Conservation (phyloP, 2,888 invertebrate species). For the Caenorhabditis imperialis region DNA sequence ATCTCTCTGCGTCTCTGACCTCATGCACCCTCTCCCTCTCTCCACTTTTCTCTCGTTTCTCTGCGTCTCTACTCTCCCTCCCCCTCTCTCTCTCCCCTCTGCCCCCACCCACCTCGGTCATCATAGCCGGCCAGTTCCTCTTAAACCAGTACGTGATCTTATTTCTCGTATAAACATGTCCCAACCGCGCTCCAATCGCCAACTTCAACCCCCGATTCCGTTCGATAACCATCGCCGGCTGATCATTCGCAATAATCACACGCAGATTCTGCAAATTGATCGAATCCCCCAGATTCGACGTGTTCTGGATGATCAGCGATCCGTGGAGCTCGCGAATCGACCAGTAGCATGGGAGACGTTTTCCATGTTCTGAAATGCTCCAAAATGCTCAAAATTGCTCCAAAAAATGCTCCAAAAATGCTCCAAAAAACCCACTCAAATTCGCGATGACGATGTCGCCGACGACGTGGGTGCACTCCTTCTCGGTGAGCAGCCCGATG, state of each 20-base stretch:
- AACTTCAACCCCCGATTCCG: slow-evolving; percentile 9
- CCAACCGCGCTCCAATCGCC: slow-evolving; percentile 34
- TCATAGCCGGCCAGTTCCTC: slow-evolving; percentile 25
- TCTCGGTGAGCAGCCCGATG: slow-evolving; percentile 5
- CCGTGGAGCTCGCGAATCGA: slow-evolving; percentile 12
- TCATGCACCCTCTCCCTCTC: no score
- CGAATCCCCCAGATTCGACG: slow-evolving; percentile 24
- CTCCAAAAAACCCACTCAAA: slow-evolving; percentile 10
- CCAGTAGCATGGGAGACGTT: slow-evolving; percentile 10
- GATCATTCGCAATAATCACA: slow-evolving; percentile 3
- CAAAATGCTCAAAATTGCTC: background rate
- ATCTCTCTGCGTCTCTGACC: no score
- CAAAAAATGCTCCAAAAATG: background rate
- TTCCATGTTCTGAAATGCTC: slow-evolving; percentile 1
- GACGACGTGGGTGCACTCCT: slow-evolving; percentile 20
- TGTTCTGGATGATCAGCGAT: slow-evolving; percentile 27
- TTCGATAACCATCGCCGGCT: slow-evolving; percentile 15
- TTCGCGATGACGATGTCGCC: slow-evolving; percentile 21
- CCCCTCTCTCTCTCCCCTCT: background rate
- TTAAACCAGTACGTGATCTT: slow-evolving; percentile 12
- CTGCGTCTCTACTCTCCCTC: no score
- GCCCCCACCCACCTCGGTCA: slow-evolving; percentile 18
- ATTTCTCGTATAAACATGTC: slow-evolving; percentile 2
- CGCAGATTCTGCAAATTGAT: slow-evolving; percentile 38
- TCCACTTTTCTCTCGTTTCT: no score